phyloP scores from a whole-genome alignment of 2,113 vertebrate species.

The Apistogramma diplotaenia region DNA sequence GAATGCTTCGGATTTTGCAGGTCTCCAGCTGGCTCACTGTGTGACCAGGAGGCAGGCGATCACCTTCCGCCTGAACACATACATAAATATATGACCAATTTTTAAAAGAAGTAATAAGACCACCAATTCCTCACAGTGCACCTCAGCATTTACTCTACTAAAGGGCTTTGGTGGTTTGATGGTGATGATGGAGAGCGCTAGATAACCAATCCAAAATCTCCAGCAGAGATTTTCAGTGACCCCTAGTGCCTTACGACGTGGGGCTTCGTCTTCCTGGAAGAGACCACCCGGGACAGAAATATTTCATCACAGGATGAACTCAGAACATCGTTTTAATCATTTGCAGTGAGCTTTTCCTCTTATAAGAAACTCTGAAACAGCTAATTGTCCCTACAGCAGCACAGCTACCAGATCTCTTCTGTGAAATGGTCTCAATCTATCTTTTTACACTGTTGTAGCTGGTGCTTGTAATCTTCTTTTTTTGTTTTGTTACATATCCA shows the following conservation, averaged over 20 bases:
- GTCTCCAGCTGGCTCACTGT: slow-evolving; percentile 93
- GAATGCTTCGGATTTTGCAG: slow-evolving; percentile 92
- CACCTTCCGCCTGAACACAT: slow-evolving; percentile 77
- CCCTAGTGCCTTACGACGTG: not conserved
- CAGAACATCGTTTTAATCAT: not conserved
- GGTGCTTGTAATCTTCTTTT: too few species aligned
- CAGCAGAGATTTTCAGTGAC: not conserved
- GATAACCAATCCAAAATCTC: not conserved
- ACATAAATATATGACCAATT: not conserved
- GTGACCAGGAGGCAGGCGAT: slow-evolving; percentile 89
- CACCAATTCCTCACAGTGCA: too few species aligned
- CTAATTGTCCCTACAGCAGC: not conserved
- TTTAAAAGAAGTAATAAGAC: not conserved
- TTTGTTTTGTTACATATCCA: too few species aligned
- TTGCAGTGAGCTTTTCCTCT: not conserved
- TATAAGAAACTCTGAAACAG: too few species aligned
- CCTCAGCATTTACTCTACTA: not conserved
- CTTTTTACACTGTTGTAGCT: not conserved
- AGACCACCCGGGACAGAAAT: not conserved
- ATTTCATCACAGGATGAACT: not conserved
- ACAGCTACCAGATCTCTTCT: not conserved
- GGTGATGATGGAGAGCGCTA: too few species aligned
- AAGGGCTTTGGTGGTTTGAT: too few species aligned
- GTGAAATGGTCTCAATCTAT: not conserved
- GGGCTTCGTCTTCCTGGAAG: not conserved